Conservation (phyloP, 2,113 vertebrate species). For the Odocoileus virginianus region DNA sequence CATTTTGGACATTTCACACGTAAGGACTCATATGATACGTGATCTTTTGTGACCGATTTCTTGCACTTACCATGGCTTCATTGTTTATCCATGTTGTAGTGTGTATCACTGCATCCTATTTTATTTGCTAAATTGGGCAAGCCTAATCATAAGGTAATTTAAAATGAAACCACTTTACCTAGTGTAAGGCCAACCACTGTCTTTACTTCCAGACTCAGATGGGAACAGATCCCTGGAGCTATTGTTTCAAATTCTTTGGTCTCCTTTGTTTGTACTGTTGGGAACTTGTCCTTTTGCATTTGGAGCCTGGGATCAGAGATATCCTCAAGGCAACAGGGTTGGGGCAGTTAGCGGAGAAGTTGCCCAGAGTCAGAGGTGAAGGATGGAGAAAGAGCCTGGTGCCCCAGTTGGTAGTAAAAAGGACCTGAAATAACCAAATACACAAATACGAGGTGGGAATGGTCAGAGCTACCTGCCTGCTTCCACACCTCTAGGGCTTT, state of each 20-base stretch:
- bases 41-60: background rate
- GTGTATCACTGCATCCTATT: background rate
- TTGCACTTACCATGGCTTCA: background rate
- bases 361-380: background rate
- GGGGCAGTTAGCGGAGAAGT: background rate
- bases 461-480: background rate
- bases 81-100: background rate
- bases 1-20: background rate
- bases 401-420: background rate
- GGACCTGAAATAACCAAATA: background rate
- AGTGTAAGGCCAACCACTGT: background rate
- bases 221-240: background rate
- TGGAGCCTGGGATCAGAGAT: background rate
- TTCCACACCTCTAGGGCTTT: background rate
- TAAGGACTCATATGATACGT: rapidly evolving
- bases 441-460: background rate
- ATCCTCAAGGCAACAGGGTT: background rate
- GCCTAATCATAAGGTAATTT: too few relatives aligned
- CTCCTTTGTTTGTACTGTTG: background rate
- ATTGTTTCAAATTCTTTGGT: background rate
- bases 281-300: background rate
- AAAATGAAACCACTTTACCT: background rate
- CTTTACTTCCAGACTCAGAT: background rate
- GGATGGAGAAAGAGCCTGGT: background rate
- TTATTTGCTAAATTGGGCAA: background rate